A percentile compares a stretch with the other conserved stretches of the same genome.
phyloP scores from a whole-genome alignment of 2,113 vertebrate genomes.

The Archocentrus centrarchus region DNA sequence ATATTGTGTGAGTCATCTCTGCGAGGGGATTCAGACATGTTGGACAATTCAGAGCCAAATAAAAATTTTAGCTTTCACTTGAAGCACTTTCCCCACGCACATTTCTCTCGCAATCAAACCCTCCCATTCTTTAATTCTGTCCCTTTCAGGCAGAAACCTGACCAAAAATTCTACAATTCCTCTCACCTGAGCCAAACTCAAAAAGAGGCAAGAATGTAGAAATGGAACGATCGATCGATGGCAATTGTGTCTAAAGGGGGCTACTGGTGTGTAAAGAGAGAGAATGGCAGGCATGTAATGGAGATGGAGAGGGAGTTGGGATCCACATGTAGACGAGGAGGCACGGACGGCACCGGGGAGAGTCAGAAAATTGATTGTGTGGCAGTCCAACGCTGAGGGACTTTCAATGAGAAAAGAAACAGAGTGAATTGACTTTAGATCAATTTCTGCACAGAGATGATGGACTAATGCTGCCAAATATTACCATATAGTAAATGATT shows the following conservation, averaged over 20 bases:
- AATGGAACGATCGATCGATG: constrained; percentile 45
- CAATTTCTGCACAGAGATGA: constrained; percentile 21
- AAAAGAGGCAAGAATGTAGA: constrained; percentile 20
- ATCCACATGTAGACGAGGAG: constrained; percentile 19
- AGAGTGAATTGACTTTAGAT: constrained; percentile 51
- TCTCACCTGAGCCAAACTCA: constrained; percentile 15
- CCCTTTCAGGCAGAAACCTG: not conserved
- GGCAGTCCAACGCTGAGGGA: constrained; percentile 23
- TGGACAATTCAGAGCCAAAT: constrained; percentile 8
- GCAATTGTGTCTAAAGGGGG: constrained; percentile 53
- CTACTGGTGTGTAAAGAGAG: constrained; percentile 43
- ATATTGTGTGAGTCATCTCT: constrained; percentile 10
- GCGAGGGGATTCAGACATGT: not conserved
- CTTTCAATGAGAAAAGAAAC: constrained; percentile 43
- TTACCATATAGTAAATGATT: constrained; percentile 48
- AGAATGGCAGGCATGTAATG: constrained; percentile 51
- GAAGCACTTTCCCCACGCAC: not conserved
- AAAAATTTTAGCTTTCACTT: not conserved
- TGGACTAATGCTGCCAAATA: constrained; percentile 9
- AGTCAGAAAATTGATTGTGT: constrained; percentile 52
- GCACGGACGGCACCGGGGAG: not conserved
- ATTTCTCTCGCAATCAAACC: not conserved
- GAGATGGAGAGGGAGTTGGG: constrained; percentile 40
- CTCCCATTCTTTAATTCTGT: not conserved
- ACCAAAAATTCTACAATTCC: not conserved